Percentiles rank a stretch among this genome's conserved stretches.
These are phyloP conservation scores for Boloria selene DNA, from an alignment of 2,888 invertebrate species.

Conservation along the genomic window DNA sequence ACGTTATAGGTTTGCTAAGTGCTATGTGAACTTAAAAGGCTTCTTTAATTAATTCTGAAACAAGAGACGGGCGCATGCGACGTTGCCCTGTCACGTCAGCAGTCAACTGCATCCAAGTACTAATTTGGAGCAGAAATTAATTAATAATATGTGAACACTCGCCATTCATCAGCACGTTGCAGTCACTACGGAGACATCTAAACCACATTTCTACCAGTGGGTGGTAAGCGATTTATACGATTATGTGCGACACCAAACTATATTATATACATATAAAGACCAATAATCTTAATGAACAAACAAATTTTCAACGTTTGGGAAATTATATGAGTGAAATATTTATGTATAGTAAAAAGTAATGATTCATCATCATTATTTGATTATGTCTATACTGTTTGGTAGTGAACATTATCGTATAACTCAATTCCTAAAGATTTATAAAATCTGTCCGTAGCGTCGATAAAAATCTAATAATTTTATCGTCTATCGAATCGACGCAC, in stretches of 20 bases:
- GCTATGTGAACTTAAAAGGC: slow-evolving; percentile 53
- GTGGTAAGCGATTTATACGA: not conserved
- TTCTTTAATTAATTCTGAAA: slow-evolving; percentile 71
- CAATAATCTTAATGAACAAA: not conserved
- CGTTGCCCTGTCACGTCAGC: slow-evolving; percentile 57
- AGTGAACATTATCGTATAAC: slow-evolving; percentile 12
- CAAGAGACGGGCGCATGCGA: slow-evolving; percentile 44
- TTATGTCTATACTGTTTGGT: slow-evolving; percentile 1
- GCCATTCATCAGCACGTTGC: slow-evolving; percentile 65
- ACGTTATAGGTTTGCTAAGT: slow-evolving; percentile 17
- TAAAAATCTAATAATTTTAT: slow-evolving; percentile 39
- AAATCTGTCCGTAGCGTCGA: slow-evolving; percentile 27
- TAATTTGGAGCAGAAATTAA: slow-evolving; percentile 71
- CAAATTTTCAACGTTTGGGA: not conserved
- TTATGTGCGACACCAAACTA: not conserved
- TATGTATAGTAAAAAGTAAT: not conserved
- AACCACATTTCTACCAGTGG: slow-evolving; percentile 17
- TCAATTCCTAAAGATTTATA: slow-evolving; percentile 28
- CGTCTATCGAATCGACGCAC: slow-evolving; percentile 36
- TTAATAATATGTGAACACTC: slow-evolving; percentile 67
- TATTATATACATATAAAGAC: not conserved
- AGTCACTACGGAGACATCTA: slow-evolving; percentile 23
- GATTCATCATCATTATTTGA: not conserved
- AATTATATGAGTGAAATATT: not conserved
- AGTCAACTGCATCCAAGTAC: slow-evolving; percentile 71